These are phyloP conservation scores for Diadumene lineata DNA, from an alignment of 92 coral and sea anemone species.

Conservation along the genomic window DNA sequence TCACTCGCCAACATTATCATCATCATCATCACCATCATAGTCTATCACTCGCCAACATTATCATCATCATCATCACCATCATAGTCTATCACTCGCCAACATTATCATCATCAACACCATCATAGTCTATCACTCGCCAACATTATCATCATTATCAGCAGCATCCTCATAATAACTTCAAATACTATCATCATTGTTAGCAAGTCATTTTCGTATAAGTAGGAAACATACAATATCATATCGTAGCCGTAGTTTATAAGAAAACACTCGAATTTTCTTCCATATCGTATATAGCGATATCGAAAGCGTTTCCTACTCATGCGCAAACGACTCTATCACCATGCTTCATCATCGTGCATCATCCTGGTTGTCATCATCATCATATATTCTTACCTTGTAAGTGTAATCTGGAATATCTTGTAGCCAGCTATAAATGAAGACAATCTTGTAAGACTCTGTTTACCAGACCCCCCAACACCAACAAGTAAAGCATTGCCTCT, in stretches of 20 bases:
- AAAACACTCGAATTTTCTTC: too few relatives aligned
- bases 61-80: too few relatives aligned
- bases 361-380: neutral
- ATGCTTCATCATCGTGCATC: neutral
- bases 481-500: constrained; percentile 96
- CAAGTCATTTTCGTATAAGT: too few relatives aligned
- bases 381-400: constrained; percentile 65
- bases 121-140: too few relatives aligned
- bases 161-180: neutral
- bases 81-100: neutral
- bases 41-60: too few relatives aligned
- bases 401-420: constrained; percentile 90
- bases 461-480: constrained; percentile 96
- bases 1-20: too few relatives aligned
- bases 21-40: too few relatives aligned
- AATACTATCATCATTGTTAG: neutral
- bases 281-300: too few relatives aligned
- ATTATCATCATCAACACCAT: neutral
- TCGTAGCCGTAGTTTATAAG: too few relatives aligned
- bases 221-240: too few relatives aligned
- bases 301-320: too few relatives aligned
- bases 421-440: constrained; percentile 92
- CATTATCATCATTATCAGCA: neutral
- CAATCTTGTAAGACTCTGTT: constrained; percentile 85
- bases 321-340: neutral